Percentiles rank a stretch among this genome's conserved stretches.
Evolutionary conservation across 2,113 vertebrate genomes (phyloP).

Genomic region (Dicaeum eximium): DNA sequence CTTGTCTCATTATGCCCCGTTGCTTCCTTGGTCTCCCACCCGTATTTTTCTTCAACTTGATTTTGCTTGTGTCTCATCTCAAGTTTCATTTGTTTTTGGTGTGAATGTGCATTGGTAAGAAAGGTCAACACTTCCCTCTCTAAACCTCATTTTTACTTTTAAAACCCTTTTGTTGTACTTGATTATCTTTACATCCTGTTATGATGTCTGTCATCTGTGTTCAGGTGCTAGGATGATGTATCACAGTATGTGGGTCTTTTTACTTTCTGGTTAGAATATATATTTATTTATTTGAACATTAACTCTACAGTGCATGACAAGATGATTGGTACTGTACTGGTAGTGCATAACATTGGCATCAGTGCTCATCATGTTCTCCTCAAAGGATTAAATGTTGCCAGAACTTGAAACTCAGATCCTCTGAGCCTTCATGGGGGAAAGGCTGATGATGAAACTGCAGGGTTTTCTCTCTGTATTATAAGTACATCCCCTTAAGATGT

Average conservation of each 20-base stretch:
- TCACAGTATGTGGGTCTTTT: background rate
- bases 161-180: background rate
- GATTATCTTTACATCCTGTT: background rate
- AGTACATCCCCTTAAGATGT: background rate
- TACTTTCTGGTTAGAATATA: background rate
- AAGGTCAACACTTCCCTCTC: background rate
- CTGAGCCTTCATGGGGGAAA: background rate
- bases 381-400: background rate
- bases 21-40: background rate
- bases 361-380: background rate
- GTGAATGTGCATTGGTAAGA: background rate
- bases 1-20: background rate
- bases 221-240: background rate
- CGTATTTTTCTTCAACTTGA: background rate
- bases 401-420: background rate
- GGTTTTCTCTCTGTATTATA: background rate
- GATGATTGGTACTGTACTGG: background rate
- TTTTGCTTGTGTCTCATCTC: background rate
- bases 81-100: background rate
- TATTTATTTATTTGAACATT: background rate
- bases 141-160: background rate
- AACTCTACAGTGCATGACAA: background rate
- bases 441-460: background rate
- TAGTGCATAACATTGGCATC: background rate
- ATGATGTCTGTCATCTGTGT: background rate